These are phyloP conservation scores for Syncerus caffer DNA, from an alignment of 2,797 vertebrate species.

Conservation along the genomic window DNA sequence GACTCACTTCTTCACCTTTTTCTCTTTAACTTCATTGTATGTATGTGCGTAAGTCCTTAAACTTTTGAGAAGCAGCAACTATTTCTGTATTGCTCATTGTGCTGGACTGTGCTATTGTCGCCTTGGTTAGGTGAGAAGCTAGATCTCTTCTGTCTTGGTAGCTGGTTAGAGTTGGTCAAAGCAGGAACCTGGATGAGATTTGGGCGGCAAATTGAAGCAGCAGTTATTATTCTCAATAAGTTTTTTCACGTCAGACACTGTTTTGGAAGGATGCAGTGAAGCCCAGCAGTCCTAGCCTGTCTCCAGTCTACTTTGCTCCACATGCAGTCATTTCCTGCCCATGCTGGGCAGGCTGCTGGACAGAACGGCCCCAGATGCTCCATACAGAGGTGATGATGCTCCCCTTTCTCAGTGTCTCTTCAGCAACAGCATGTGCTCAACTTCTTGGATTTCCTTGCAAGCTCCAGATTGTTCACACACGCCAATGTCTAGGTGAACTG, in stretches of 20 bases:
- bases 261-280: background rate
- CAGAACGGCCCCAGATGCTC: background rate
- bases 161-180: background rate
- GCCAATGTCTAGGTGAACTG: background rate
- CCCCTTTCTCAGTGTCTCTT: background rate
- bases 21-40: background rate
- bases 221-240: background rate
- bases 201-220: background rate
- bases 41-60: background rate
- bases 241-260: background rate
- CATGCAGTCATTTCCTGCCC: background rate
- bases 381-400: background rate
- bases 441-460: background rate
- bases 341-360: background rate
- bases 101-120: background rate
- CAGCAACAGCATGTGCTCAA: background rate
- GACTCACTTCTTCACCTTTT: background rate
- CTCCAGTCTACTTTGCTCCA: background rate
- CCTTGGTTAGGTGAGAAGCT: background rate
- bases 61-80: background rate
- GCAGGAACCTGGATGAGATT: background rate
- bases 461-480: background rate
- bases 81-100: background rate
- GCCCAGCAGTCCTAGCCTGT: background rate
- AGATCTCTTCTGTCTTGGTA: background rate